phyloP scores from a whole-genome alignment of 2,888 invertebrate species.

The Iselma pallidipennis region DNA sequence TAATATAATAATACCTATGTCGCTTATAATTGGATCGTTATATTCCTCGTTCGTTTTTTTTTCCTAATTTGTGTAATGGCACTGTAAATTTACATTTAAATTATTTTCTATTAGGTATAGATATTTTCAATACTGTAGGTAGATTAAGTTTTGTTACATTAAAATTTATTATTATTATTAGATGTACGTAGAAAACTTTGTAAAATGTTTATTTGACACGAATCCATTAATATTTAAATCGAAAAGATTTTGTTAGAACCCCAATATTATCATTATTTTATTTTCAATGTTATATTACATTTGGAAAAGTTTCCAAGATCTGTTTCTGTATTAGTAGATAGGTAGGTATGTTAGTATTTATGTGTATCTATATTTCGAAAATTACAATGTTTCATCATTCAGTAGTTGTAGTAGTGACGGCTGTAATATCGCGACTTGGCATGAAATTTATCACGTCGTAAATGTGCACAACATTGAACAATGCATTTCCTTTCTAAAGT shows the following conservation, averaged over 20 bases:
- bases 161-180: no score
- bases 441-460: not conserved
- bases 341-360: no score
- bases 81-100: not conserved
- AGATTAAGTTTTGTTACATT: no score
- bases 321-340: no score
- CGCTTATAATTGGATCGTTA: not conserved
- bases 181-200: no score
- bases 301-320: no score
- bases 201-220: slow-evolving; percentile 22
- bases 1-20: not conserved
- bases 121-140: no score
- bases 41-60: no score
- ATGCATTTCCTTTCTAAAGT: not conserved
- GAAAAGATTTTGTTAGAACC: slow-evolving; percentile 4
- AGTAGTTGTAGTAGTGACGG: no score
- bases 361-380: not conserved
- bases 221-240: slow-evolving; percentile 15
- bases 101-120: no score
- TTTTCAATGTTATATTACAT: slow-evolving; percentile 11
- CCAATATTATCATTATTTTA: no score
- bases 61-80: not conserved
- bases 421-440: not conserved
- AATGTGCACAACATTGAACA: not conserved
- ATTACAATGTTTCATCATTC: not conserved